phyloP scores from a whole-genome alignment of 2,113 vertebrate genomes.

The Tylochromis polylepis region DNA sequence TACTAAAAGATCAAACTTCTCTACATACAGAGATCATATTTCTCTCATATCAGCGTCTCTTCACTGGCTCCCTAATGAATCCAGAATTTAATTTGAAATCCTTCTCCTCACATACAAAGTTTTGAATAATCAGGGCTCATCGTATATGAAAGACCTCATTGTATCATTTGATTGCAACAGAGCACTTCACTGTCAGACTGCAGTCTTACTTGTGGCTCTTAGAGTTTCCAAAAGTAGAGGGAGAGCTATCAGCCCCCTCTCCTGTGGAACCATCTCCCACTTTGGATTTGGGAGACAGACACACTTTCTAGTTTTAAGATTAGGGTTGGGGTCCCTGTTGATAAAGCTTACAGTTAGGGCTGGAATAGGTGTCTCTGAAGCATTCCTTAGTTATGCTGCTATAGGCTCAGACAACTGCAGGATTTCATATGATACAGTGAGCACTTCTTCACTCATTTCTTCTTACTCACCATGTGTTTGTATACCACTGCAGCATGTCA shows the following conservation, averaged over 20 bases:
- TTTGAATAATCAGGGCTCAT: neutral
- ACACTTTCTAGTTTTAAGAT: neutral
- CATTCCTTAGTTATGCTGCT: neutral
- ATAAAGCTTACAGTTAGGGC: neutral
- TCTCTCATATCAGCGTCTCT: neutral
- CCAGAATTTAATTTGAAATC: neutral
- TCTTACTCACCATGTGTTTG: neutral
- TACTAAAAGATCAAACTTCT: neutral
- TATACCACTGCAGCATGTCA: neutral
- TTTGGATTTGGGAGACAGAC: neutral
- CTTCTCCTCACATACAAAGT: neutral
- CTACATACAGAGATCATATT: neutral
- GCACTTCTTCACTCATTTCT: neutral
- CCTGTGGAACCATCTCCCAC: neutral
- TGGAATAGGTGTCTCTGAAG: neutral
- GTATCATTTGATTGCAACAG: neutral
- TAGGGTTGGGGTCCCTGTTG: neutral
- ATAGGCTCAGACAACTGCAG: neutral
- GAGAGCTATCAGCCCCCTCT: accelerated
- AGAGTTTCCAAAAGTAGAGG: neutral
- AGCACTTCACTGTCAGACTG: neutral
- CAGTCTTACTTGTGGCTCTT: neutral
- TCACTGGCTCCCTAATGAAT: neutral
- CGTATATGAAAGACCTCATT: neutral
- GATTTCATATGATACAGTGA: neutral